Evolutionary conservation across 2,113 vertebrate genomes (phyloP), one percentile per base, ranked within the genome.

Genomic region (Malurus melanocephalus): DNA sequence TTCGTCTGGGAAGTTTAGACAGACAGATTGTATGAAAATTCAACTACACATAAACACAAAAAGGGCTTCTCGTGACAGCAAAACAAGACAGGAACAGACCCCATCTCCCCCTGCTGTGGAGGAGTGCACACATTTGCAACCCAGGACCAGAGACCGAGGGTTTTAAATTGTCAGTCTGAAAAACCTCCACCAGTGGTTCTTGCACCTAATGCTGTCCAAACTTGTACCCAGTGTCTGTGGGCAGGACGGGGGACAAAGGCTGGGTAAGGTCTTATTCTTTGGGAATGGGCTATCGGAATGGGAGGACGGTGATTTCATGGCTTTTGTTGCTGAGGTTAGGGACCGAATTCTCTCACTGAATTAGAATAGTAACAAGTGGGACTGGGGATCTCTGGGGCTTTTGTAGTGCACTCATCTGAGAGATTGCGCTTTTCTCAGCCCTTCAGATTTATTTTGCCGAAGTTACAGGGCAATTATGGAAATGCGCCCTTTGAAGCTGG

Each of bases 381-480:
- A 98, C 96, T 93, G 72, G 96, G 96, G 97, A 97, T 97, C 96
- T 95, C 95, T 80, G n/a, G 93, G 96, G 97, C 97, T 98, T 98
- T 98, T 98, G 97, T 98, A 97, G 98, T 97, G 98, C 98, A 98
- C 96, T 98, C 98, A 98, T 98, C 98, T 98, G 98, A 98, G 98
- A 98, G 98, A 98, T 97, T 98, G 97, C 51, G 97, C 98, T 98
- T 98, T 98, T 98, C 97, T 97, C 97, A 97, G 98, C 97, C 96
- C 96, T 98, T 98, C 98, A 98, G 98, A 98, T 98, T 98, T 98
- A 98, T 98, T 98, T 98, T 98, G 97, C 98, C 98, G 96, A 96
- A 99, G 98, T 99, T 98, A 99, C 98, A 98, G 98, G 98, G 98
- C 98, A 98, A 99, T 99, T 99, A 99, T 99, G 98, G 98, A 99